phyloP scores from a whole-genome alignment of 2,113 vertebrate genomes.

The Alosa alosa region DNA sequence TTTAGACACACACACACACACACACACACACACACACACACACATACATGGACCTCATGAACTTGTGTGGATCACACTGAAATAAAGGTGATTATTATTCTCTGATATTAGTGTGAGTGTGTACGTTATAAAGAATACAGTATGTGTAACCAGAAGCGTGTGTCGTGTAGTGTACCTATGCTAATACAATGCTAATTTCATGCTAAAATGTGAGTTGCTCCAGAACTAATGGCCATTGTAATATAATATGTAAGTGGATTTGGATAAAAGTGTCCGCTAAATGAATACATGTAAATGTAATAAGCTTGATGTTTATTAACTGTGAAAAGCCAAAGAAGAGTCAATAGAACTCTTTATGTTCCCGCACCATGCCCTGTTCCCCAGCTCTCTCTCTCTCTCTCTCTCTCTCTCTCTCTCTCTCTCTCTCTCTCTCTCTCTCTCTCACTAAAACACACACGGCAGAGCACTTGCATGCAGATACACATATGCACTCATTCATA shows the following conservation, averaged over 20 bases:
- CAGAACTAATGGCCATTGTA: no score
- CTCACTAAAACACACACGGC: not conserved
- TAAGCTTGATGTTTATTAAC: not conserved
- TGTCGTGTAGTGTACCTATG: not conserved
- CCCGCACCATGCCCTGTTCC: not conserved
- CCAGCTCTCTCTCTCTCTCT: not conserved
- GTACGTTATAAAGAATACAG: not conserved
- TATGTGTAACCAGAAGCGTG: not conserved
- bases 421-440: not conserved
- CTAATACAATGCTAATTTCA: not conserved
- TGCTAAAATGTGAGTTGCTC: no score
- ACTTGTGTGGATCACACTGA: not conserved
- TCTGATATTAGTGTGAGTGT: not conserved
- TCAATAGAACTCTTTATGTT: not conserved
- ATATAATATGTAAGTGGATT: no score
- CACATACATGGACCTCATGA: not conserved
- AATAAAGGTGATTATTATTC: not conserved
- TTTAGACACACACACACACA: constrained; percentile 17
- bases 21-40: not conserved
- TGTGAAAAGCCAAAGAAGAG: not conserved
- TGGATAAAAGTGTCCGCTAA: no score
- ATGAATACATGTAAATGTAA: no score
- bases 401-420: not conserved
- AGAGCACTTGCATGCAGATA: not conserved
- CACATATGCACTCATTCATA: not conserved